A percentile compares a stretch with the other conserved stretches of the same genome.
phyloP scores from a whole-genome alignment of 2,113 vertebrate genomes.

The Paralichthys olivaceus region DNA sequence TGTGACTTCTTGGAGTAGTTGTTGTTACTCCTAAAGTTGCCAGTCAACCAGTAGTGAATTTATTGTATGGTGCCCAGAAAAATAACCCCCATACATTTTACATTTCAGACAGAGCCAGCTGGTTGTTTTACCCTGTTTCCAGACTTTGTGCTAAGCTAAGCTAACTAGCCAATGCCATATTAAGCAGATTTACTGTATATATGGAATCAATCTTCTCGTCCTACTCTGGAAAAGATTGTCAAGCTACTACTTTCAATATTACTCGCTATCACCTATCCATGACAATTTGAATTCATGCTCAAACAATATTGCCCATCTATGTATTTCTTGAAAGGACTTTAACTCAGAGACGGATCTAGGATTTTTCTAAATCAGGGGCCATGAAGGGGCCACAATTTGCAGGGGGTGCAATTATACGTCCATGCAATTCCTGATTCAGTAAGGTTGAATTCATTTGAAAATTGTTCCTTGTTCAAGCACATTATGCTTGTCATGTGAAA shows the following conservation, averaged over 20 bases:
- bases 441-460: neutral
- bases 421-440: neutral
- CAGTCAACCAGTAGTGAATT: neutral
- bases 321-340: neutral
- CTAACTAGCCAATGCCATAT: neutral
- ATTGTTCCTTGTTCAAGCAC: too few species aligned
- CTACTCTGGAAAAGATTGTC: neutral
- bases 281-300: neutral
- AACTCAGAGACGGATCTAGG: neutral
- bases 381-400: neutral
- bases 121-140: neutral
- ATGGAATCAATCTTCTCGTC: neutral
- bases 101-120: too few species aligned
- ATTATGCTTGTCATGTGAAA: too few species aligned
- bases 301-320: slow-evolving; percentile 25
- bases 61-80: too few species aligned
- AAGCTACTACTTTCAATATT: neutral
- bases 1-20: slow-evolving; percentile 5
- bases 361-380: neutral
- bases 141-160: slow-evolving; percentile 8
- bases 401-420: neutral
- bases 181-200: neutral
- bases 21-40: neutral
- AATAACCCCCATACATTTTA: too few species aligned
- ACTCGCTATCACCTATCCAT: neutral